Conservation (phyloP, 2,113 vertebrate genomes). For the Glareola pratincola region DNA sequence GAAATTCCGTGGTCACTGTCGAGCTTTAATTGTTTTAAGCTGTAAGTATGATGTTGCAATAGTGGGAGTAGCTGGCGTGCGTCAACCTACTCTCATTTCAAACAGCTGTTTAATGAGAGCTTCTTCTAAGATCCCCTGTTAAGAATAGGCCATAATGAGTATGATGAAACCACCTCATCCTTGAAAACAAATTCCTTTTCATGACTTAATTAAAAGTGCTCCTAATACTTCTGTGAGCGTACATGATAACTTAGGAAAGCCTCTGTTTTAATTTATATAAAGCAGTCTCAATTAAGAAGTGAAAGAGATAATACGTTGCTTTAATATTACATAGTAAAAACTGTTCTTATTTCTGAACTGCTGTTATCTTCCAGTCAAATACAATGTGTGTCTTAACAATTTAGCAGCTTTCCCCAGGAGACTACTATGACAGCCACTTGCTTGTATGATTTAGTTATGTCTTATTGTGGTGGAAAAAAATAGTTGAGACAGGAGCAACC, state of each 20-base stretch:
- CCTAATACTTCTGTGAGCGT: slow-evolving; percentile 23
- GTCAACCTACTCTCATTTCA: not conserved
- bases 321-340: slow-evolving; percentile 18
- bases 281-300: slow-evolving; percentile 19
- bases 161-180: slow-evolving; percentile 44
- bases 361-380: not conserved
- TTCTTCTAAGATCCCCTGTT: slow-evolving; percentile 42
- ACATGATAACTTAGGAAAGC: not conserved
- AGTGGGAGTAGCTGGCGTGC: not conserved
- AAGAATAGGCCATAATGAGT: slow-evolving; percentile 54
- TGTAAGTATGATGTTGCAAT: not conserved
- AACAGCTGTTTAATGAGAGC: slow-evolving; percentile 58
- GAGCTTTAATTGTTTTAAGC: not conserved
- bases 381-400: not conserved
- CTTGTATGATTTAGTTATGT: not conserved
- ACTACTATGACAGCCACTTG: not conserved
- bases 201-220: slow-evolving; percentile 63
- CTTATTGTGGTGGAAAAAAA: not conserved
- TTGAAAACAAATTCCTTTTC: slow-evolving; percentile 51
- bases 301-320: slow-evolving; percentile 5
- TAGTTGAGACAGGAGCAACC: not conserved
- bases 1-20: not conserved
- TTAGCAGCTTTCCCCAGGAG: not conserved
- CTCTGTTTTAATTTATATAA: slow-evolving; percentile 24
- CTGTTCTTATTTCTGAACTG: not conserved